Evolutionary conservation across 2,797 vertebrate genomes (phyloP).

Genomic region (Hippoglossus hippoglossus): DNA sequence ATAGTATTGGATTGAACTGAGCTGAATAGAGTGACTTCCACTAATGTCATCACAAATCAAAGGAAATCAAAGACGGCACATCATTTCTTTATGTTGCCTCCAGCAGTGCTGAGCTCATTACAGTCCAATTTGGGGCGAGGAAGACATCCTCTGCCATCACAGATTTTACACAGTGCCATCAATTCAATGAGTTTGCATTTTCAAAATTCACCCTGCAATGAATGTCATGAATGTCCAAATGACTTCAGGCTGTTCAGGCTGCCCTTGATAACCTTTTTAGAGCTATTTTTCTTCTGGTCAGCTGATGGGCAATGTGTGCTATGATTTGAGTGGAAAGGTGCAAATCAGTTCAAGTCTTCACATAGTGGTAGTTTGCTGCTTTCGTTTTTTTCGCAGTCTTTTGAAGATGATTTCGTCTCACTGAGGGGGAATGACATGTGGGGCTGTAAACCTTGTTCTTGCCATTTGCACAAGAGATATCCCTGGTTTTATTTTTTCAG

Average conservation of each 20-base stretch:
- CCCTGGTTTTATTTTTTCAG: background rate
- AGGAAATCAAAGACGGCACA: background rate
- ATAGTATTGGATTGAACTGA: background rate
- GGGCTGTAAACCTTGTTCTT: background rate
- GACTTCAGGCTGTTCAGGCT: background rate
- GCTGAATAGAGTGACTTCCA: background rate
- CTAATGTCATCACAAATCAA: background rate
- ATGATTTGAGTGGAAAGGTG: background rate
- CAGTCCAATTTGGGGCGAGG: background rate
- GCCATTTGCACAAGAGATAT: background rate
- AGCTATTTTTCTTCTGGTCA: background rate
- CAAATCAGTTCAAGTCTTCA: background rate
- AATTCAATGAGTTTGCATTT: background rate
- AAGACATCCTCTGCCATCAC: background rate
- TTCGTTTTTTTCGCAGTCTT: background rate
- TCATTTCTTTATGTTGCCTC: background rate
- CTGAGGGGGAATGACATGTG: background rate
- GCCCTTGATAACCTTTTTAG: background rate
- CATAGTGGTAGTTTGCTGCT: background rate
- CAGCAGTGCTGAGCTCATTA: background rate
- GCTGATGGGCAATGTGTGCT: background rate
- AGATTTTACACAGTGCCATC: background rate
- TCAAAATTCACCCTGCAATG: background rate
- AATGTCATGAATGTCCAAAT: background rate
- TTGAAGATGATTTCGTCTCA: background rate